Base-by-base conservation (phyloP, 2,113 vertebrate species). In the Carettochelys insculpta region DNA sequence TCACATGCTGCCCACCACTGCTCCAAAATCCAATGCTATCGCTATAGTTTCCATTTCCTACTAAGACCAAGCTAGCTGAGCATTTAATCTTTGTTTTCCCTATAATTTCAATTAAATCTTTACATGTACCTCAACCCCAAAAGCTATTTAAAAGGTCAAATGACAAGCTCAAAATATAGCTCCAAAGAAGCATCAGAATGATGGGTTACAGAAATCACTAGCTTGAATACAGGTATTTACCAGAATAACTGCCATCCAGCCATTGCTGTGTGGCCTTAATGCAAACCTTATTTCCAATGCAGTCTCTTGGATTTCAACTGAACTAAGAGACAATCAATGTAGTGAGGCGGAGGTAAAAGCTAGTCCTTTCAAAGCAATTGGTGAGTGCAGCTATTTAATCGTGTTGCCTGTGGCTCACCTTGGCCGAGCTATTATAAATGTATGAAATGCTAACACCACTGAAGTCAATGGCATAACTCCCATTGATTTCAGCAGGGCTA, bases 141-240 rank as follows among this genome's bases (percentile, higher is more conserved):
- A 90, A 61, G 27, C 48, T 68, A n/a, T 90, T 83, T 73, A 43
- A 93, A 75, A 90, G 93, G 84, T 34, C 14, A 45, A 45, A 81
- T 47, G 25, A 79, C 0, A 1, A 52, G 38, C 80, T 89, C 50
- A 81, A 61, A 27, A 19, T 12, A 12, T 50, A 50, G 48, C 48
- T 50, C 48, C 5, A 14, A 14, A 50, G 78, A 81, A 88, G 31
- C 54, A 88, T 9, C 90, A 65, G 5, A 78, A 34, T 38, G 56
- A 34, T 12, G 78, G 65, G 84, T 52, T 52, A 79, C 11, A 88
- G 56, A 75, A 11, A 19, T 43, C 31, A 80, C 16, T 22, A 27
- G 53, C 20, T 20, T 52, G 10, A 56, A 68, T 43, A 41, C 51
- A 65, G 45, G 2, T 2, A 82, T 11, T 75, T 1, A 54, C 19